Conservation (phyloP, 1,140 invertebrate species). For the Nixonia krombeini region DNA sequence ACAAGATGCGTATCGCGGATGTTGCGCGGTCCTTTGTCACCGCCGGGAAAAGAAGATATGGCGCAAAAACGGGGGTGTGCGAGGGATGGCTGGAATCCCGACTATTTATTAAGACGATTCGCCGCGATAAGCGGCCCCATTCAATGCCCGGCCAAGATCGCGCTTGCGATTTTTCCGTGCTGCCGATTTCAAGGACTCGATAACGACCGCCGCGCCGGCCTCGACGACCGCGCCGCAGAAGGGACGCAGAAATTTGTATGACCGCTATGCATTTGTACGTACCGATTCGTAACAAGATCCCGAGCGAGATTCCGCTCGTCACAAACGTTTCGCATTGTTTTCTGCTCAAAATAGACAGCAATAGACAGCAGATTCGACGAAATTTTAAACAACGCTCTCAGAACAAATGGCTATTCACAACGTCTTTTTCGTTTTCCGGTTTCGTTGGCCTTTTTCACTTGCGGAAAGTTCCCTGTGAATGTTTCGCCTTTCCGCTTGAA, state of each 20-base stretch:
- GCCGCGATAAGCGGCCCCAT: slow-evolving; percentile 39
- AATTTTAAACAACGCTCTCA: too few relatives aligned
- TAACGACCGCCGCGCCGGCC: slow-evolving; percentile 38
- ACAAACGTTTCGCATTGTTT: too few relatives aligned
- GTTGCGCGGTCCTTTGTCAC: slow-evolving; percentile 20
- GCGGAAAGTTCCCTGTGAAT: too few relatives aligned
- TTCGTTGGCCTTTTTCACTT: too few relatives aligned
- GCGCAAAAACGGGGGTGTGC: slow-evolving; percentile 21
- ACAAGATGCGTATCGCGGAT: slow-evolving; percentile 4
- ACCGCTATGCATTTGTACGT: slow-evolving; percentile 48
- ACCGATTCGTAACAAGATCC: slow-evolving; percentile 49
- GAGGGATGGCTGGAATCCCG: slow-evolving; percentile 34
- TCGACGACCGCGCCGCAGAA: slow-evolving; percentile 4
- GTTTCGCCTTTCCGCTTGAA: too few relatives aligned
- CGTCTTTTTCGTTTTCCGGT: too few relatives aligned
- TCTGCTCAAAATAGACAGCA: too few relatives aligned
- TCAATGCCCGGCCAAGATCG: slow-evolving; percentile 45
- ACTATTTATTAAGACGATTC: slow-evolving; percentile 59
- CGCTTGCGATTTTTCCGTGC: slow-evolving; percentile 27
- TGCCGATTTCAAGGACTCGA: slow-evolving; percentile 43
- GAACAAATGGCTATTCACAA: too few relatives aligned
- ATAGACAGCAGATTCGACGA: too few relatives aligned
- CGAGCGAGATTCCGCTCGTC: slow-evolving; percentile 42
- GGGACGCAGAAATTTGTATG: slow-evolving; percentile 47
- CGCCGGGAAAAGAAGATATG: slow-evolving; percentile 7